Conservation (phyloP, 2,888 invertebrate species). For the Tetanocera ferruginea region DNA sequence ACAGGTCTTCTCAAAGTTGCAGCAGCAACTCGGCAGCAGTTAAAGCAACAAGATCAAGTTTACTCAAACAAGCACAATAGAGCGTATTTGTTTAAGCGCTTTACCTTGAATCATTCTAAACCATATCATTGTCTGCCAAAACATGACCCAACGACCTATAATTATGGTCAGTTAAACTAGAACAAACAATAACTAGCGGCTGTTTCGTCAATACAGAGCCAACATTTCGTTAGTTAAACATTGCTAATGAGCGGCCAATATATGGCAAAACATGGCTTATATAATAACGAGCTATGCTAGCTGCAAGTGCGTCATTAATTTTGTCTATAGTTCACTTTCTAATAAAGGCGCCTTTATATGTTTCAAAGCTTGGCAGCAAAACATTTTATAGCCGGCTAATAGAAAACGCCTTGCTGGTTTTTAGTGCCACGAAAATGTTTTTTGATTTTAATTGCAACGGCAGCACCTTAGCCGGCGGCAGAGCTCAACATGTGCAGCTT, state of each 20-base stretch:
- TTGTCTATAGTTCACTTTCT: conserved; percentile 44
- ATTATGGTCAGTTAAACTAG: conserved; percentile 19
- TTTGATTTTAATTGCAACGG: background rate
- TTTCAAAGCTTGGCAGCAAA: background rate
- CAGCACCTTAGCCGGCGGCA: background rate
- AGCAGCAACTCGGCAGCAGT: background rate
- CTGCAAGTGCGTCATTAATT: background rate
- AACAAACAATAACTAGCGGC: conserved; percentile 27
- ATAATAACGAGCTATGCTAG: background rate
- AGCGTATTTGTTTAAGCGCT: background rate
- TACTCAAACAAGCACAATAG: background rate
- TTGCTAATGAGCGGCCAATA: background rate
- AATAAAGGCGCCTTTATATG: conserved; percentile 37
- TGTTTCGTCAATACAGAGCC: background rate
- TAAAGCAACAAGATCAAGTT: background rate
- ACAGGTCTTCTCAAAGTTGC: background rate
- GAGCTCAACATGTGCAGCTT: background rate
- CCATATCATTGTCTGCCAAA: background rate
- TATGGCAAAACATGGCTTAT: too few species aligned
- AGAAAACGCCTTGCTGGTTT: background rate
- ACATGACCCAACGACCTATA: conserved; percentile 14
- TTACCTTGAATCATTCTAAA: background rate
- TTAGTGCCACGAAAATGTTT: background rate
- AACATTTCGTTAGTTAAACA: background rate
- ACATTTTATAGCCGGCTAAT: background rate